Base-by-base conservation (phyloP, 2,797 vertebrate species). In the Harpagifer antarcticus region DNA sequence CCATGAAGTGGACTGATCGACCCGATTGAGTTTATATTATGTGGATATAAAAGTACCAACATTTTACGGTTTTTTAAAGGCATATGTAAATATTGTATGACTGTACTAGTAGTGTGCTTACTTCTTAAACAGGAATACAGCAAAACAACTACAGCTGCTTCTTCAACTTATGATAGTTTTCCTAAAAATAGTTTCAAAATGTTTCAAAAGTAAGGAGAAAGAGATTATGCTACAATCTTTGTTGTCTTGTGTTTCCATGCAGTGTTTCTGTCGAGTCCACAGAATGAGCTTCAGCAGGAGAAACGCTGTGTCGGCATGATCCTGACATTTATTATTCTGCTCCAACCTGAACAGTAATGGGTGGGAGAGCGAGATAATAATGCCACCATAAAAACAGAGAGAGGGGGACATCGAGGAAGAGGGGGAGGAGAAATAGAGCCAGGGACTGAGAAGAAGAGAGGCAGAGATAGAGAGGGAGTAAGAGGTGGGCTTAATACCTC, bases 271-370 rank as follows among this genome's bases (percentile, higher is more conserved):
- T 89, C 31, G 89, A 92, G 82, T 86, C 84, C 71, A 90, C 89
- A 89, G 85, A 89, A 92, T 72, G 78, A 86, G 90, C 86, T 78
- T 81, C 23, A 79, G 82, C 61, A 64, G 64, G 57, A 69, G 83
- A 92, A 93, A 66, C 59, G 89, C 92, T 91, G 92, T 61, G 85
- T 93, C 82, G 71, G 91, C 92, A 91, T 66, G 74, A 88, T 89
- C 85, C 79, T 37, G 78, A 86, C 91, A 92, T 92, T 86, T 91
- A 93, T 92, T 87, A 89, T 88, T 88, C 88, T 48, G 83, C 88
- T 90, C 84, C 84, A 84, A 91, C 92, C 90, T 91, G 82, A 90
- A 69, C 88, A 69, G 89, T 91, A 91, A 92, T 89, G 91, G 86
- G 89, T 80, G 89, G 88, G 89, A 89, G 88, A 89, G 90, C 56